A percentile compares a stretch with the other conserved stretches of the same genome.
phyloP scores from a whole-genome alignment of 2,113 vertebrate genomes.

The Ornithorhynchus anatinus region DNA sequence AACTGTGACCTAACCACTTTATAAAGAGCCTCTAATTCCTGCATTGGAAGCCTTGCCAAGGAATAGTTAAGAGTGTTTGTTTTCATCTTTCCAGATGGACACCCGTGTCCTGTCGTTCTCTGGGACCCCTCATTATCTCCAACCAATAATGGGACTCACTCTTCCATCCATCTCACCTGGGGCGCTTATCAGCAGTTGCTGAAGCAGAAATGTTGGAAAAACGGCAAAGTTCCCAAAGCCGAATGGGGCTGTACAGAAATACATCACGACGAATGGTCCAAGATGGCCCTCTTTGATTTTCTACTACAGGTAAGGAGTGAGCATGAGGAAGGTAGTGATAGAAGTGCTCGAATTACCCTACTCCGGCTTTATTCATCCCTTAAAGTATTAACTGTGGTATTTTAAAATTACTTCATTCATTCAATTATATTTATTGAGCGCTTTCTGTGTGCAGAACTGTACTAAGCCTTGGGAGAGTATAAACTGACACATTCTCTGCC shows the following conservation, averaged over 20 bases:
- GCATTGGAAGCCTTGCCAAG: neutral
- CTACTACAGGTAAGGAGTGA: conserved; percentile 85
- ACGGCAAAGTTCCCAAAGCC: conserved; percentile 78
- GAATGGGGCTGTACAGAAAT: conserved; percentile 84
- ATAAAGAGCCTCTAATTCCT: conserved; percentile 1
- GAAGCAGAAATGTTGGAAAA: conserved; percentile 88
- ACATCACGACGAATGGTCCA: conserved; percentile 93
- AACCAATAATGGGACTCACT: conserved; percentile 71
- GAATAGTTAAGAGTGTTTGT: neutral
- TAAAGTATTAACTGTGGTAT: too few species aligned
- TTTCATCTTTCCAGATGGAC: conserved; percentile 70
- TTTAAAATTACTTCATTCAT: too few species aligned
- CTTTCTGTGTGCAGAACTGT: too few species aligned
- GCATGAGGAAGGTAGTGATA: neutral
- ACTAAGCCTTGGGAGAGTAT: too few species aligned
- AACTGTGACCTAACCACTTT: neutral
- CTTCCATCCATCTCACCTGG: conserved; percentile 84
- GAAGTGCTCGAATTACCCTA: neutral
- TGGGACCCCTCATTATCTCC: conserved; percentile 85
- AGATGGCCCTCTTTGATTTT: conserved; percentile 94
- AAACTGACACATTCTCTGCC: too few species aligned
- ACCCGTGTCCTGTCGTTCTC: conserved; percentile 79
- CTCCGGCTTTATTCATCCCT: too few species aligned
- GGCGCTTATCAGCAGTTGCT: conserved; percentile 83
- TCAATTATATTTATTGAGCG: too few species aligned